Evolutionary conservation across 2,113 vertebrate genomes (phyloP), one percentile per base, ranked within the genome.

Genomic region (Calidris pugnax): DNA sequence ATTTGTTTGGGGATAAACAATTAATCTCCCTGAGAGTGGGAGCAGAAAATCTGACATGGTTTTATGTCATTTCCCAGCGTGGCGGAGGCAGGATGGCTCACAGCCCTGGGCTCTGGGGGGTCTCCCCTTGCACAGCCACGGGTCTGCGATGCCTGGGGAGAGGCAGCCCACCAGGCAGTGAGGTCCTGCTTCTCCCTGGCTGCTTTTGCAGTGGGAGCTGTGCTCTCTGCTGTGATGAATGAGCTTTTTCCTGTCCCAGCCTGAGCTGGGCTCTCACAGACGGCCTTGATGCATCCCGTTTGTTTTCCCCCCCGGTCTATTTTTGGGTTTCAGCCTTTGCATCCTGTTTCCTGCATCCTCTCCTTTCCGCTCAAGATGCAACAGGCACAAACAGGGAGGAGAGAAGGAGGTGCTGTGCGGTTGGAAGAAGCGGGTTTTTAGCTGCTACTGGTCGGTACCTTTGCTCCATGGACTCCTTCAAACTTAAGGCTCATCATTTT

Each of bases 1-100:
- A 97, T 97, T 96, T 97, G 89, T 95, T 96, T 94, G 77, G 95
- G 95, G 94, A 97, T 96, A 97, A 96, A 97, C 95, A 95, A 96
- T 96, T 96, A 81, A 94, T 97, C 94, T 97, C 95, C 81, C 81
- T 47, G 89, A 93, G 97, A 96, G 95, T 90, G 90, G 94, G 87
- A 96, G 82, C 96, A 95, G 91, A 96, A 94, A 83, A 97, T 79
- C 85, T 78, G 89, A 94, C 71, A 37, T 0, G 50, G 87, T 87
- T 96, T 95, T 66, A 76, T 82, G 89, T 59, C 67, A 79, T 50
- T 72, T 66, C 37, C 67, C 74, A 64, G 77, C 1, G 0, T 2
- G 39, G 69, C 28, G 9, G 85, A 72, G 79, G 33, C 73, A 79
- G 86, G 72, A 45, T 5, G 56, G 91, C 73, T 84, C 76, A 19